Percentiles rank a stretch among this genome's conserved stretches.
Conservation (phyloP, 2,888 invertebrate genomes). For the Nemurella pictetii region DNA sequence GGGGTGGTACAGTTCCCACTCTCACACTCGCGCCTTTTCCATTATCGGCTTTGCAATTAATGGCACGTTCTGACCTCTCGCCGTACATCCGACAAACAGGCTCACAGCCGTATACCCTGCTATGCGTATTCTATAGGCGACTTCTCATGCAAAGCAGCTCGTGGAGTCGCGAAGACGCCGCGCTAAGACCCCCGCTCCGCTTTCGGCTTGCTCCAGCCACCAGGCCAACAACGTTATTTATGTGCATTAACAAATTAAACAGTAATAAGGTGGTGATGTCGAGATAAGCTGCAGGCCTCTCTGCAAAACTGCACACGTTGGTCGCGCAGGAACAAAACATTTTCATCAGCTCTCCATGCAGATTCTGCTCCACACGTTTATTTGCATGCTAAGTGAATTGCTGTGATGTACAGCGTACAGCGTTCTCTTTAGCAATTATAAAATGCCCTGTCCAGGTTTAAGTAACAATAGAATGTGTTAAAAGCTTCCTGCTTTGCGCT, state of each 20-base stretch:
- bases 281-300: background rate
- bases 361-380: background rate
- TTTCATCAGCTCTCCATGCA: background rate
- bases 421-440: background rate
- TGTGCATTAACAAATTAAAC: constrained; percentile 5
- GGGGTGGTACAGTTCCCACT: constrained; percentile 12
- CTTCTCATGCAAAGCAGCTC: constrained; percentile 23
- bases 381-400: background rate
- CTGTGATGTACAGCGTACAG: background rate
- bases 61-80: constrained; percentile 17
- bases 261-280: constrained; percentile 15
- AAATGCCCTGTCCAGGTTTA: background rate
- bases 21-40: constrained; percentile 34
- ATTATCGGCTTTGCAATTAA: constrained; percentile 37
- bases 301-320: background rate
- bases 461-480: background rate
- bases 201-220: background rate
- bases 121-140: background rate
- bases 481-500: too few species aligned
- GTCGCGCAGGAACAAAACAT: background rate
- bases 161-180: constrained; percentile 11
- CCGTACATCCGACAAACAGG: background rate
- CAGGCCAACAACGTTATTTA: background rate
- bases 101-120: background rate
- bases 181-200: background rate